These are phyloP conservation scores for Hipparchia semele DNA, from an alignment of 2,888 invertebrate genomes.

Conservation along the genomic window DNA sequence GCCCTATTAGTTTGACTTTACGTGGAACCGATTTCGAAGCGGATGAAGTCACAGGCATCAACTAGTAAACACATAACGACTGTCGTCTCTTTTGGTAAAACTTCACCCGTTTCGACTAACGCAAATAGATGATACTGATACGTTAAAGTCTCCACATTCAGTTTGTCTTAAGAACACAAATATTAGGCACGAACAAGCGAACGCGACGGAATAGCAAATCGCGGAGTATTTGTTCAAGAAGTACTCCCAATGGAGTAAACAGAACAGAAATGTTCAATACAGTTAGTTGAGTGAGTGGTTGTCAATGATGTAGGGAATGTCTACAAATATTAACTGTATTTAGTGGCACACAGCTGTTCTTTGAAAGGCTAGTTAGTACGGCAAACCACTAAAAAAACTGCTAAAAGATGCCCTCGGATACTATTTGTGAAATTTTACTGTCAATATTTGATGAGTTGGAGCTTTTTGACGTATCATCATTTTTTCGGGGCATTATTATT, in stretches of 20 bases:
- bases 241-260: slow-evolving; percentile 71
- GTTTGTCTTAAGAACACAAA: slow-evolving; percentile 78
- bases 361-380: slow-evolving; percentile 22
- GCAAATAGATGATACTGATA: slow-evolving; percentile 33
- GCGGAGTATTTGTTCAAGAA: slow-evolving; percentile 69
- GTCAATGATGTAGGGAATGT: slow-evolving; percentile 67
- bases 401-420: not conserved
- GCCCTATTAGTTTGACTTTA: too few relatives aligned
- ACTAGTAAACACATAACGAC: not conserved
- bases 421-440: slow-evolving; percentile 3
- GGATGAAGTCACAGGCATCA: too few relatives aligned
- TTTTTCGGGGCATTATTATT: not conserved
- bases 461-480: not conserved
- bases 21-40: too few relatives aligned
- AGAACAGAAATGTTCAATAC: slow-evolving; percentile 70
- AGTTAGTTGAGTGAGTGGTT: slow-evolving; percentile 72
- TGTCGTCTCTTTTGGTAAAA: slow-evolving; percentile 1
- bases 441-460: not conserved
- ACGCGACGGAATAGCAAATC: slow-evolving; percentile 77
- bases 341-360: slow-evolving; percentile 33
- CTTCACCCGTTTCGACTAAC: slow-evolving; percentile 17
- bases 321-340: slow-evolving; percentile 49
- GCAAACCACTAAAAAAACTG: slow-evolving; percentile 1
- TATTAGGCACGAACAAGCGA: slow-evolving; percentile 71
- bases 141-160: slow-evolving; percentile 50